A percentile compares a stretch with the other conserved stretches of the same genome.
Conservation (phyloP, 1,140 invertebrate species). For the Bombus superbus region DNA sequence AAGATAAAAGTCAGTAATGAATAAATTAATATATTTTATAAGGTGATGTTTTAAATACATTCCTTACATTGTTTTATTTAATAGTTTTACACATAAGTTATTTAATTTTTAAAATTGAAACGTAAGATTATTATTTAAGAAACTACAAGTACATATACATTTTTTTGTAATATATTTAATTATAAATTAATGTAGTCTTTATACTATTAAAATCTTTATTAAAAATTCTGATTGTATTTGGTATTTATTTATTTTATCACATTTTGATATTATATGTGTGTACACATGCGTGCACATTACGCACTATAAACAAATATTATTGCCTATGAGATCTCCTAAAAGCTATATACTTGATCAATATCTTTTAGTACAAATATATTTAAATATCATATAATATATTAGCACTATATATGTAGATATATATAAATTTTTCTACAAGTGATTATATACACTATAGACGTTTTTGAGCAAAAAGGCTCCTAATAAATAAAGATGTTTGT, state of each 20-base stretch:
- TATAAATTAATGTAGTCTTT: slow-evolving; percentile 10
- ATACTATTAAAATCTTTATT: slow-evolving; percentile 36
- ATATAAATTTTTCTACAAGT: slow-evolving; percentile 54
- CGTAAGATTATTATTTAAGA: not conserved
- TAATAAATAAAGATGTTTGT: slow-evolving; percentile 66
- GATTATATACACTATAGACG: slow-evolving; percentile 56
- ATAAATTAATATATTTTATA: not conserved
- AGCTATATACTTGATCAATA: slow-evolving; percentile 52
- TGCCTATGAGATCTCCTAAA: slow-evolving; percentile 60
- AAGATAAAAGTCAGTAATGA: too few relatives aligned
- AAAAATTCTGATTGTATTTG: slow-evolving; percentile 50
- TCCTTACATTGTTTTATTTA: not conserved
- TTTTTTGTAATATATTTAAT: not conserved
- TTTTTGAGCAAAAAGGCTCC: slow-evolving; percentile 66
- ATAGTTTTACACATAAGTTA: not conserved
- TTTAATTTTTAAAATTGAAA: not conserved
- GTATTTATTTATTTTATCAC: slow-evolving; percentile 59
- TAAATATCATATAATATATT: slow-evolving; percentile 70
- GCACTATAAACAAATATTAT: slow-evolving; percentile 63
- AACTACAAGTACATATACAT: not conserved
- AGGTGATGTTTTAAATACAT: not conserved
- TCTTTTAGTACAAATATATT: slow-evolving; percentile 67
- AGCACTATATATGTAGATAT: slow-evolving; percentile 54
- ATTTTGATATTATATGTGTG: slow-evolving; percentile 52
- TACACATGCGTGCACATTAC: not conserved